A percentile compares a stretch with the other conserved stretches of the same genome.
Conservation (phyloP, 2,888 invertebrate genomes). For the Listrodromus nycthemerus region DNA sequence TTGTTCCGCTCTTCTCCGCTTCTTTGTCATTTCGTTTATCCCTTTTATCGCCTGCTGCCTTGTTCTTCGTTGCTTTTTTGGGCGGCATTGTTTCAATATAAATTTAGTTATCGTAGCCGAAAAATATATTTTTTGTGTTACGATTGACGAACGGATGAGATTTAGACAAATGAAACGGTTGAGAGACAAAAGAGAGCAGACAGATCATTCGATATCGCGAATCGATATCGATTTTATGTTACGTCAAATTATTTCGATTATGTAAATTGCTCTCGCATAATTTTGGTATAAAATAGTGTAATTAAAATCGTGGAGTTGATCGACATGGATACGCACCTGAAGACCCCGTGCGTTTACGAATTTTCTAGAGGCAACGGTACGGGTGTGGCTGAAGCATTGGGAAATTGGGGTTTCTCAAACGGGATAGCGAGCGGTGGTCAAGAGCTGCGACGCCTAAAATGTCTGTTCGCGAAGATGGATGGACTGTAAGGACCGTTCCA, state of each 20-base stretch:
- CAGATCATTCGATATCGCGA: neutral
- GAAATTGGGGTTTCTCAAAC: slow-evolving; percentile 81
- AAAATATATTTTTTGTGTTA: neutral
- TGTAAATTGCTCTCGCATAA: neutral
- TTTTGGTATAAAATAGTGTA: neutral
- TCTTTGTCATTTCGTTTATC: slow-evolving; percentile 1
- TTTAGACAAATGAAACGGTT: neutral
- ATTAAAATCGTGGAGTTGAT: slow-evolving; percentile 44
- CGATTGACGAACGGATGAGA: neutral
- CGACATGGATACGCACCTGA: slow-evolving; percentile 60
- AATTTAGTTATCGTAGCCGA: slow-evolving; percentile 10
- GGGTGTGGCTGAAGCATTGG: slow-evolving; percentile 79
- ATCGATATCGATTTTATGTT: neutral
- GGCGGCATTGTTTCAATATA: slow-evolving; percentile 26
- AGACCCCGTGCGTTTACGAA: slow-evolving; percentile 72
- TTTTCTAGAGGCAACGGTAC: slow-evolving; percentile 76
- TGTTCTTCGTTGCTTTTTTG: slow-evolving; percentile 7
- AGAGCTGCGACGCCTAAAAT: slow-evolving; percentile 77
- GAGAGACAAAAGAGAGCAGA: neutral
- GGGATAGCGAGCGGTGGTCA: slow-evolving; percentile 74
- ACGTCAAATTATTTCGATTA: neutral
- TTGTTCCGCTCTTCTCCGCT: slow-evolving; percentile 9
- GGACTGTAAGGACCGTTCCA: slow-evolving; percentile 72
- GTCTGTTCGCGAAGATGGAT: slow-evolving; percentile 78
- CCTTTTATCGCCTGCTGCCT: neutral